These are phyloP conservation scores for Acleris holmiana DNA, from an alignment of 2,888 invertebrate genomes.

Conservation along the genomic window DNA sequence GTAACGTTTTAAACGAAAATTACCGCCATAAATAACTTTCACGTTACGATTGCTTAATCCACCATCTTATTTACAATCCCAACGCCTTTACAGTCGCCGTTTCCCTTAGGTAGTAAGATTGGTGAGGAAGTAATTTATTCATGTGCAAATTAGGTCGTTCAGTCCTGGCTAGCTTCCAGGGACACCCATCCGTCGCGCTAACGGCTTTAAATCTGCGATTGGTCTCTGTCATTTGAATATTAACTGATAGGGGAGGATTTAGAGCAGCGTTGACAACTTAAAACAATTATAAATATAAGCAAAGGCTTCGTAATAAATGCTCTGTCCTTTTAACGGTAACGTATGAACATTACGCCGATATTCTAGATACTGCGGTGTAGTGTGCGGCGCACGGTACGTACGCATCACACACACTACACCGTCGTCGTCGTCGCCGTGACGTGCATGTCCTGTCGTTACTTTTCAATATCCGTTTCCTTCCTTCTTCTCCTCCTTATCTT, in stretches of 20 bases:
- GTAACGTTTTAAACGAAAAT: background rate
- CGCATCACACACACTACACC: no score
- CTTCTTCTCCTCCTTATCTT: no score
- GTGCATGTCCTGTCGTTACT: no score
- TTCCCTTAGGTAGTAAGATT: background rate
- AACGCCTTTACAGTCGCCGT: background rate
- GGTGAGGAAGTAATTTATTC: constrained; percentile 14
- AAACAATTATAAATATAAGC: no score
- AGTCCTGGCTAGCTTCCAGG: constrained; percentile 12
- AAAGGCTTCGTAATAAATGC: no score
- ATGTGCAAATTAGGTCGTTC: constrained; percentile 16
- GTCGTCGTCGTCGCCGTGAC: no score
- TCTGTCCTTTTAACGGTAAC: no score
- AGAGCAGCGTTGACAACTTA: background rate
- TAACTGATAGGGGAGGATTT: constrained; percentile 7
- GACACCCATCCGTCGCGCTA: constrained; percentile 4
- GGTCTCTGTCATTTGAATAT: constrained; percentile 12
- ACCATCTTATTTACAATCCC: background rate
- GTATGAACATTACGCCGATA: no score
- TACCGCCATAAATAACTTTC: background rate
- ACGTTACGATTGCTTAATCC: constrained; percentile 3
- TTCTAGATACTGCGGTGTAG: no score
- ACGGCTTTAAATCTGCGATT: constrained; percentile 19
- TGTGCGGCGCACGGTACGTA: no score
- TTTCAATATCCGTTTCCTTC: no score